Conservation (phyloP, 2,113 vertebrate genomes). For the Pelusios castaneus region DNA sequence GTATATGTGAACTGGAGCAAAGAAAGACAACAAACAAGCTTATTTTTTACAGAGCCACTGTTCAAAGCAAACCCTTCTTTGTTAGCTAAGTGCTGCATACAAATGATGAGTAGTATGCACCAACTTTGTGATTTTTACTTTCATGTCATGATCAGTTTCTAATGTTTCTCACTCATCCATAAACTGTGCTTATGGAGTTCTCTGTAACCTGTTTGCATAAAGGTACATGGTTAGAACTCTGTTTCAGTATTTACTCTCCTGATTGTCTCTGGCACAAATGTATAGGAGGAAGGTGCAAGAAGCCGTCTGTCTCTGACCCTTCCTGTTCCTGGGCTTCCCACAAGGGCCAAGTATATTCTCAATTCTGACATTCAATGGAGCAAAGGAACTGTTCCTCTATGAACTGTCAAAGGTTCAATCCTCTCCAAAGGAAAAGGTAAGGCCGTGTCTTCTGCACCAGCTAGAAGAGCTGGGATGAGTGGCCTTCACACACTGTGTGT, state of each 20-base stretch:
- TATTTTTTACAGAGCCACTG: background rate
- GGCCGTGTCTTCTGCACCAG: background rate
- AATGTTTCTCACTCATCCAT: background rate
- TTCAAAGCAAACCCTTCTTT: background rate
- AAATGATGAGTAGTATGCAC: background rate
- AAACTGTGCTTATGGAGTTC: background rate
- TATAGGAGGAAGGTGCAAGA: background rate
- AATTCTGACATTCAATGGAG: background rate
- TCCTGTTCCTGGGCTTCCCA: background rate
- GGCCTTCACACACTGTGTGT: background rate
- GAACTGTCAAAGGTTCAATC: background rate
- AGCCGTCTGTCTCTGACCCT: background rate
- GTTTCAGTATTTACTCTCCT: background rate
- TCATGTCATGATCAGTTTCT: background rate
- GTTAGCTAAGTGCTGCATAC: fast-evolving
- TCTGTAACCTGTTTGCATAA: background rate
- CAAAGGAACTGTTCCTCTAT: background rate
- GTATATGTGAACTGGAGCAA: background rate
- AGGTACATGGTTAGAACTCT: background rate
- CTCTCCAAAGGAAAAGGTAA: background rate
- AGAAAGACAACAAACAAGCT: background rate
- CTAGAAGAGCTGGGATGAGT: background rate
- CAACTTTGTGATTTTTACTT: background rate
- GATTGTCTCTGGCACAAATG: background rate
- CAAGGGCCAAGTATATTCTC: fast-evolving